Evolutionary conservation across 1,140 invertebrate genomes (phyloP).

Genomic region (Octopus sinensis): DNA sequence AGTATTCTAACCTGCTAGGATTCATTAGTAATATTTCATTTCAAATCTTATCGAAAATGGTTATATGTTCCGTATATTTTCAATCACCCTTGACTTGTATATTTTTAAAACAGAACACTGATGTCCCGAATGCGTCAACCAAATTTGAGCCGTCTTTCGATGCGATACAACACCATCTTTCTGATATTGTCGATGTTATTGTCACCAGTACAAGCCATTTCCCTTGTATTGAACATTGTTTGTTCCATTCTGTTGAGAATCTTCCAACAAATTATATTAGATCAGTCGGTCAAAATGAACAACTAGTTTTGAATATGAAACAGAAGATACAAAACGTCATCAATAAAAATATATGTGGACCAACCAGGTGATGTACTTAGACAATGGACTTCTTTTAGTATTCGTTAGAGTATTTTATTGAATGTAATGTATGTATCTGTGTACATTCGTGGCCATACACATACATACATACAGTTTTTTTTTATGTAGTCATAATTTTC

Average conservation of each 20-base stretch:
- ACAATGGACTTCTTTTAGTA: no score
- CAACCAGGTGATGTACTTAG: slow-evolving; percentile 48
- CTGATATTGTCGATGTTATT: slow-evolving; percentile 52
- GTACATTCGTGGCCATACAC: no score
- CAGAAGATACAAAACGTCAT: slow-evolving; percentile 62
- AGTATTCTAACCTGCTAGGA: no score
- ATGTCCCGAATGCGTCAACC: slow-evolving; percentile 38
- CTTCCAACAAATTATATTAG: slow-evolving; percentile 37
- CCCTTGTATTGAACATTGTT: slow-evolving; percentile 48
- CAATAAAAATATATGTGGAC: slow-evolving; percentile 66
- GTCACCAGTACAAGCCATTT: slow-evolving; percentile 46
- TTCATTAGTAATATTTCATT: no score
- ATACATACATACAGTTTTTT: no score
- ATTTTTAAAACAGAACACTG: background rate
- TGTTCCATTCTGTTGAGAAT: slow-evolving; percentile 49
- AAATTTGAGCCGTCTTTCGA: slow-evolving; percentile 50
- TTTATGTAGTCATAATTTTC: no score
- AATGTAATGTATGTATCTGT: no score
- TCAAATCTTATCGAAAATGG: no score
- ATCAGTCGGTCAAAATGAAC: slow-evolving; percentile 49
- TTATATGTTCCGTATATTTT: no score
- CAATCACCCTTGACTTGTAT: no score
- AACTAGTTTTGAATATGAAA: slow-evolving; percentile 45
- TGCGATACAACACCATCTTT: slow-evolving; percentile 49
- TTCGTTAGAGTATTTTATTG: no score